phyloP scores from a whole-genome alignment of 2,888 invertebrate genomes.

The Plebejus argus region DNA sequence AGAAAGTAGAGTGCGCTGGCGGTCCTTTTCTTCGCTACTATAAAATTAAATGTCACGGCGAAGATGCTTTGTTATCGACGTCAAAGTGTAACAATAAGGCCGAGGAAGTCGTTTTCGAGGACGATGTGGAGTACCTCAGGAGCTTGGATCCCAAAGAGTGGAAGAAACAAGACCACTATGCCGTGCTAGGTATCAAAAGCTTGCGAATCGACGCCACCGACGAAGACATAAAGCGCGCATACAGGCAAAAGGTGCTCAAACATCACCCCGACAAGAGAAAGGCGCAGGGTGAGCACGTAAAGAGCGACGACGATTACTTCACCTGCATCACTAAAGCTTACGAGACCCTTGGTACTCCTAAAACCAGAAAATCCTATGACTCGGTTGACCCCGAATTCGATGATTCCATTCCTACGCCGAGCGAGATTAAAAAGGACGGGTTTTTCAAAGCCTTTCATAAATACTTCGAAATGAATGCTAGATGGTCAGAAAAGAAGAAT shows the following conservation, averaged over 20 bases:
- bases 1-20: conserved; percentile 77
- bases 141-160: conserved; percentile 97
- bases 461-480: conserved; percentile 88
- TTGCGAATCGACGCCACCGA: conserved; percentile 92
- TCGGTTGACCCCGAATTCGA: conserved; percentile 98
- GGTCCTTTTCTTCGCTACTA: conserved; percentile 74
- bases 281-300: conserved; percentile 92
- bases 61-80: conserved; percentile 67
- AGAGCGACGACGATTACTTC: conserved; percentile 97
- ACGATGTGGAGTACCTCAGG: conserved; percentile 90
- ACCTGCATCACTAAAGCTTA: conserved; percentile 99
- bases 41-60: conserved; percentile 74
- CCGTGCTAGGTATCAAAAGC: conserved; percentile 93
- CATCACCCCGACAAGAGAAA: conserved; percentile 99
- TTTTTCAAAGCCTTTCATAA: conserved; percentile 86
- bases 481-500: conserved; percentile 95
- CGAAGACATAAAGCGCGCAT: conserved; percentile 96
- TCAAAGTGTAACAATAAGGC: conserved; percentile 69
- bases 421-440: conserved; percentile 87
- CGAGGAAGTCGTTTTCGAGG: conserved; percentile 77
- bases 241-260: conserved; percentile 87
- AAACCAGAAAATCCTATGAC: conserved; percentile 94
- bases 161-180: conserved; percentile 99
- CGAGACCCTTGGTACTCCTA: conserved; percentile 91
- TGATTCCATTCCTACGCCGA: conserved; percentile 89